phyloP scores from a whole-genome alignment of 2,797 vertebrate genomes.

The Agapornis canus region DNA sequence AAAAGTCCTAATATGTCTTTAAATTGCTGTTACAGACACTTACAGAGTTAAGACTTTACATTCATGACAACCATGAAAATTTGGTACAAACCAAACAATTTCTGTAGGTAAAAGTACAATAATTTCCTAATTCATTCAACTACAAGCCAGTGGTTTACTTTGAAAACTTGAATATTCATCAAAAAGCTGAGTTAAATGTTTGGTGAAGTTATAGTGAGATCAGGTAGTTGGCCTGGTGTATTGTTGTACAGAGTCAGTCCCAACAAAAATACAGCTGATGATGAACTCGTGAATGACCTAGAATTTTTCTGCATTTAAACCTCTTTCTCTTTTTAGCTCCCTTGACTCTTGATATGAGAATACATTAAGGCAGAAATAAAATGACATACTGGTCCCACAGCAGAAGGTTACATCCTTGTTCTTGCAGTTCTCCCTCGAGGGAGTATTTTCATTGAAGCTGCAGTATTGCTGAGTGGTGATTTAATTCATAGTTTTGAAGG shows the following conservation, averaged over 20 bases:
- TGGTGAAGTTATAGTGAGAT: background rate
- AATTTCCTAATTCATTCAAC: background rate
- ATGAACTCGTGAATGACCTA: background rate
- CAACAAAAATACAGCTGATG: background rate
- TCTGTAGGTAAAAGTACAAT: fast-evolving
- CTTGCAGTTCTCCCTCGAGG: background rate
- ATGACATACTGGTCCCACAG: background rate
- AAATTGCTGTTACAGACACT: background rate
- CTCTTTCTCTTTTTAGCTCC: background rate
- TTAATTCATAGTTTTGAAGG: background rate
- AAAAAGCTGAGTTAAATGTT: background rate
- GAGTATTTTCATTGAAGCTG: background rate
- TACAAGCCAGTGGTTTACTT: background rate
- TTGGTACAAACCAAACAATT: background rate
- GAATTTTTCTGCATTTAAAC: background rate
- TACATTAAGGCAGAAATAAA: background rate
- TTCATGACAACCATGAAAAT: background rate
- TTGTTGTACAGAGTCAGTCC: background rate
- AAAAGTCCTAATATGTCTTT: background rate
- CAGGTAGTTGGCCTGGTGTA: fast-evolving
- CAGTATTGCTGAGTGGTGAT: background rate
- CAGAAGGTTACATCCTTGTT: background rate
- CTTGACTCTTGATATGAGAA: background rate
- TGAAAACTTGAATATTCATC: background rate
- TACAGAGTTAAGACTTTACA: fast-evolving